Conservation (phyloP, 2,797 vertebrate genomes). For the Darevskia nairensis region DNA sequence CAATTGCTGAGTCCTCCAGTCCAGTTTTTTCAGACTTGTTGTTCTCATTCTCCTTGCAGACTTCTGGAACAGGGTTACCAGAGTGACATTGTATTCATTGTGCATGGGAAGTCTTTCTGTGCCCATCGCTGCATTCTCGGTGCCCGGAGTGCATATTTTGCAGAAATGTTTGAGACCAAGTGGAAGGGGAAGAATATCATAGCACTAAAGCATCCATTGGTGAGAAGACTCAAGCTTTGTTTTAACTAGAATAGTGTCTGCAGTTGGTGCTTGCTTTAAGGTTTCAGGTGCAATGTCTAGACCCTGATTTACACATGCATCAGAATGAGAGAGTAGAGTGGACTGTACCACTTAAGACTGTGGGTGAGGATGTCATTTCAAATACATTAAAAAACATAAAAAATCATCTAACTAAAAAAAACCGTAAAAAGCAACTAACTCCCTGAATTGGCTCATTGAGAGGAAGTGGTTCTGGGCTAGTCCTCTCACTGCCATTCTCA, state of each 20-base stretch:
- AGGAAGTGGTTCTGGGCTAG: neutral
- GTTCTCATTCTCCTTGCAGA: slow-evolving; percentile 70
- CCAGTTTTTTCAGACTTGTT: neutral
- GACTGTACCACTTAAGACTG: neutral
- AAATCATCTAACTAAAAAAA: neutral
- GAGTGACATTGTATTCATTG: slow-evolving; percentile 91
- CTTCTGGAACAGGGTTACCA: slow-evolving; percentile 92
- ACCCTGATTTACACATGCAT: neutral
- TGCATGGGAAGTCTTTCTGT: slow-evolving; percentile 91
- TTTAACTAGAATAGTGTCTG: neutral
- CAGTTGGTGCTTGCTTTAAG: neutral
- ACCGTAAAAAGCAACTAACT: no score
- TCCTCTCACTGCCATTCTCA: neutral
- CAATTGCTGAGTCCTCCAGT: neutral
- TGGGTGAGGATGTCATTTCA: neutral
- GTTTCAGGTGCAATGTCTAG: neutral
- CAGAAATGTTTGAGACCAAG: slow-evolving; percentile 94
- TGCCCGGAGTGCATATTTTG: slow-evolving; percentile 92
- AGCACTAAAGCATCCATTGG: slow-evolving; percentile 93
- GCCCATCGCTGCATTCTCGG: slow-evolving; percentile 92
- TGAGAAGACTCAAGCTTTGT: slow-evolving; percentile 71
- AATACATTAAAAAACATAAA: neutral
- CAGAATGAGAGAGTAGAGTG: neutral
- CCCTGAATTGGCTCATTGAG: neutral
- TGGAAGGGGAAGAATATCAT: slow-evolving; percentile 93